Conservation (phyloP, 1,140 invertebrate genomes). For the Lordiphosa mommai region DNA sequence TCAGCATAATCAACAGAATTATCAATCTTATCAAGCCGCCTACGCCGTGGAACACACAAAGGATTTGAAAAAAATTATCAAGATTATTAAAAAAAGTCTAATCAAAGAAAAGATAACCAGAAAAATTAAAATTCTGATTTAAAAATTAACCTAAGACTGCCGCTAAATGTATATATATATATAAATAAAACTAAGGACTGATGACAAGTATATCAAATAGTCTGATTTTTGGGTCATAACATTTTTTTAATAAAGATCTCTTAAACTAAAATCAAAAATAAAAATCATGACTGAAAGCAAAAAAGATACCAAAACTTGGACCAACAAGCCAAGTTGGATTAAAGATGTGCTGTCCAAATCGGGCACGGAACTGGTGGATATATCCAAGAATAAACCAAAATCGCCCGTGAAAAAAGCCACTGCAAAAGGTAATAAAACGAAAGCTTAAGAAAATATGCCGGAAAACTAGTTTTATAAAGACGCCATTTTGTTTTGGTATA, state of each 20-base stretch:
- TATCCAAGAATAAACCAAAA: slow-evolving; percentile 46
- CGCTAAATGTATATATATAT: too few relatives aligned
- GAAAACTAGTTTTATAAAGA: slow-evolving; percentile 24
- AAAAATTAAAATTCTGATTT: slow-evolving; percentile 64
- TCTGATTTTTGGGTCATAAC: slow-evolving; percentile 45
- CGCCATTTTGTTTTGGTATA: slow-evolving; percentile 75
- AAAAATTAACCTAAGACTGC: slow-evolving; percentile 36
- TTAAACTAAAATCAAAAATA: not conserved
- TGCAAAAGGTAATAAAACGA: slow-evolving; percentile 55
- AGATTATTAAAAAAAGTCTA: slow-evolving; percentile 62
- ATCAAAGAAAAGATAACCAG: slow-evolving; percentile 63
- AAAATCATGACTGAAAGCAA: slow-evolving; percentile 59
- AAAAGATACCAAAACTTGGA: slow-evolving; percentile 55
- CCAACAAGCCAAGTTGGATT: slow-evolving; percentile 68
- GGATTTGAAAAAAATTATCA: slow-evolving; percentile 68
- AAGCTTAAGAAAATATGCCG: slow-evolving; percentile 2
- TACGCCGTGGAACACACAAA: slow-evolving; percentile 40
- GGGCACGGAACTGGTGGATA: slow-evolving; percentile 68
- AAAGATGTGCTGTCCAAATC: slow-evolving; percentile 75
- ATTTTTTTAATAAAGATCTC: slow-evolving; percentile 32
- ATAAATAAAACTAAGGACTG: slow-evolving; percentile 45
- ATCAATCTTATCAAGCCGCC: slow-evolving; percentile 18
- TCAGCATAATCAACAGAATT: slow-evolving; percentile 26
- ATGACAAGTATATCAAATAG: slow-evolving; percentile 30
- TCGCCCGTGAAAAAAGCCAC: slow-evolving; percentile 26